Evolutionary conservation across 2,888 invertebrate genomes (phyloP), one percentile per base, ranked within the genome.

Genomic region (Stenodema calcarata): DNA sequence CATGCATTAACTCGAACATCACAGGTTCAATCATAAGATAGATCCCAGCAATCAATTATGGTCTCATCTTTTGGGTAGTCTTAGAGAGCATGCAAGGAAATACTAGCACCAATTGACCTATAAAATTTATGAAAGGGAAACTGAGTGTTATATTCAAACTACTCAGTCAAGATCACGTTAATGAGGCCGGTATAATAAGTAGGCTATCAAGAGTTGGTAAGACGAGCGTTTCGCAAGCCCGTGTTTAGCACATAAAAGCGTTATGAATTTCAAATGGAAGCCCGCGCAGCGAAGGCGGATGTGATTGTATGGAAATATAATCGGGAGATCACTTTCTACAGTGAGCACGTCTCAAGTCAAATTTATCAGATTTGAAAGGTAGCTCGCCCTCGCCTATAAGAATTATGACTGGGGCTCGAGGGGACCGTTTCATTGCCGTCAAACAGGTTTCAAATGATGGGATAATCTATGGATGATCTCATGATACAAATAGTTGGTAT

Each of bases 271-370:
- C 82, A 82, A 82, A 82, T 82, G 18, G 47, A n/a, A 42, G 16
- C 41, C 76, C 27, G 44, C 7, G 18, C 35, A 54, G 7, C 54
- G n/a, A 23, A 62, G 27, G 42, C 69, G 82, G 82, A 82, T 82
- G 82, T 41, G 82, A 82, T 82, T 82, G 82, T 82, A 82, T 82
- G 82, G 82, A 82, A 82, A 82, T 82, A 82, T 82, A 82, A 82
- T 82, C 82, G 18, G 18, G 62, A 35, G 35, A 82, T 82, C 82
- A 82, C 82, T 82, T 82, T 82, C 82, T 82, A 82, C 82, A 9
- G 41, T 41, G 82, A 42, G 78, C 42, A 27, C 78, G 44, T 27
- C 78, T 44, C 78, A 42, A 42, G 42, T 16, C 30, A 78, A 78
- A 78, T 44, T 78, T 27, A 44, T 44, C 42, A 78, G 78, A 78